These are phyloP conservation scores for Agrochola macilenta DNA, from an alignment of 2,888 invertebrate genomes.

Conservation along the genomic window DNA sequence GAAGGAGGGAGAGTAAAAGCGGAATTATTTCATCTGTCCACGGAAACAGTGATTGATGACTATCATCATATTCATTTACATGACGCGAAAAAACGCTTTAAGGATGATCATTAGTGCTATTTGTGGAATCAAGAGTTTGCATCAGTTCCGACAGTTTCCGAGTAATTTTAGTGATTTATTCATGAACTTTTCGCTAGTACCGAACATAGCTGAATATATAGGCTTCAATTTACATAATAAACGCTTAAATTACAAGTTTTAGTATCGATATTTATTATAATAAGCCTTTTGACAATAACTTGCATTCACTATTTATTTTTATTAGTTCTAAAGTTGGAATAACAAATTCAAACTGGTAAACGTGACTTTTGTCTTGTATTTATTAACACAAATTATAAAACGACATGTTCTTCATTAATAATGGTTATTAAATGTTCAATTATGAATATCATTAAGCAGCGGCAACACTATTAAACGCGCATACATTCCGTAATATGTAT, in stretches of 20 bases:
- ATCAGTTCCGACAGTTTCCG: neutral
- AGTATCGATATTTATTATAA: conserved; percentile 23
- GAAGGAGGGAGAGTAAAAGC: conserved; percentile 58
- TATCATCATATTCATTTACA: conserved; percentile 62
- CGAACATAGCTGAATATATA: neutral
- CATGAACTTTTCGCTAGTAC: conserved; percentile 5
- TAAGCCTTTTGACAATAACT: conserved; percentile 29
- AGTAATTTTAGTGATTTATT: conserved; percentile 27
- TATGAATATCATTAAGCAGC: conserved; percentile 35
- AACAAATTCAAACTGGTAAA: conserved; percentile 28
- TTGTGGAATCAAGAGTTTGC: conserved; percentile 52
- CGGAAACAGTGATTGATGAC: conserved; percentile 68
- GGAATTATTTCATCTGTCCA: conserved; percentile 75
- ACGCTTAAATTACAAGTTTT: conserved; percentile 24
- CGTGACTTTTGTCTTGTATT: conserved; percentile 26
- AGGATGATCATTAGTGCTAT: conserved; percentile 54
- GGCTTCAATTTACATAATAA: conserved; percentile 29
- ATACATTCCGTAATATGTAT: conserved; percentile 28
- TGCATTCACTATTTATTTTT: conserved; percentile 34
- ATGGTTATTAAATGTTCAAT: conserved; percentile 32
- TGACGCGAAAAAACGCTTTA: conserved; percentile 61
- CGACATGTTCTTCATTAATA: conserved; percentile 27
- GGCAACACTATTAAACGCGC: conserved; percentile 8
- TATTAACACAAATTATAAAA: conserved; percentile 51
- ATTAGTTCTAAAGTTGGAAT: conserved; percentile 12